Base-by-base conservation (phyloP, 2,797 vertebrate genomes). In the Clarias pachynema region DNA sequence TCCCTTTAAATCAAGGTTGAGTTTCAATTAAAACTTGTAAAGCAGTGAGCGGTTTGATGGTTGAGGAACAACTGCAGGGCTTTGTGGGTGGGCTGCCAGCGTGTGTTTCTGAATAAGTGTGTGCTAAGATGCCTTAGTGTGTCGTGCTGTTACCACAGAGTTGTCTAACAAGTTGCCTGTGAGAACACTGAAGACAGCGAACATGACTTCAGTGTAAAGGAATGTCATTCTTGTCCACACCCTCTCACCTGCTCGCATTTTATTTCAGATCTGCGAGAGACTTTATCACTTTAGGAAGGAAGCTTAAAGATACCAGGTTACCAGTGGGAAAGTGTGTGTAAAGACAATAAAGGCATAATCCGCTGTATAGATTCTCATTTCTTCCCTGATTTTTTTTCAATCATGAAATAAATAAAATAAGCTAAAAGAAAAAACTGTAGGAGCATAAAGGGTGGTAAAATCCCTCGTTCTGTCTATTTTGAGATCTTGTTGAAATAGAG, bases 211-310 rank as follows among this genome's bases (percentile, higher is more conserved):
- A 89, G 86, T 75, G 49, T 74, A 85, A 86, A 79, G 85, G 90
- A 90, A 90, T 90, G 88, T 84, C 74, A 81, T 85, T 79, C 87
- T 83, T 83, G 79, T 85, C 89, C 90, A 88, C 90, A 90, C 90
- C 90, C 90, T 89, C 70, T 90, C 90, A 90, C 90, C 90, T 90
- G 90, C 86, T 86, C 22, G 65, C 86, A 82, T 87, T 84, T 89
- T 87, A 88, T 89, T 89, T 90, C 85, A 26, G 79, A 84, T 88
- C 81, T 83, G 65, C 40, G 44, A 87, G 87, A 84, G 85, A 89
- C 83, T 82, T 89, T 88, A 89, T 63, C 31, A 77, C 69, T 89
- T 88, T 73, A 53, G 84, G 87, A 89, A 87, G 88, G 89, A 90
- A 89, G 88, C 34, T 40, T 79, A 66, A 90, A 88, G 89, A 90